phyloP scores from a whole-genome alignment of 2,113 vertebrate species.

The Rhineura floridana region DNA sequence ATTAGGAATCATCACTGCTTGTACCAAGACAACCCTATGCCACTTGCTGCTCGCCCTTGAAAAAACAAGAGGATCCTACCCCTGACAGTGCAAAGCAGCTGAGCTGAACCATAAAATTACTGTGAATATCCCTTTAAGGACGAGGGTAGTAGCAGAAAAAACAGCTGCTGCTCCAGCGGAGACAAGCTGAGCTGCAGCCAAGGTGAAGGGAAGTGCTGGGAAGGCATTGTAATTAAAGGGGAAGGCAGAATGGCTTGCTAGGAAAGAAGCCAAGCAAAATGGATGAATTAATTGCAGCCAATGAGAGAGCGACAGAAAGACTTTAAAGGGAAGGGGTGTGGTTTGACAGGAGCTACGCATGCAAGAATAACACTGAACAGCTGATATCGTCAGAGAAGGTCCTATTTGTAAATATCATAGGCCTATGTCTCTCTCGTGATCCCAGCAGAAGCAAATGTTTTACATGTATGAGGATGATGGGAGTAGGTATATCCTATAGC shows the following conservation, averaged over 20 bases:
- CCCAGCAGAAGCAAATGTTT: not conserved
- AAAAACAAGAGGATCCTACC: not conserved
- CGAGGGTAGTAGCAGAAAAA: slow-evolving; percentile 3
- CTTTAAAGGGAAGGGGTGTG: slow-evolving; percentile 1
- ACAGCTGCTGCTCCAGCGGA: not conserved
- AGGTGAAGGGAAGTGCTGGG: not conserved
- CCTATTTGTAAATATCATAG: not conserved
- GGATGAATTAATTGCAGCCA: not conserved
- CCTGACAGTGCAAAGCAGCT: not conserved
- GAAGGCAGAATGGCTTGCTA: not conserved
- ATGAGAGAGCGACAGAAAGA: not conserved
- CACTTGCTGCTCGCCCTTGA: not conserved
- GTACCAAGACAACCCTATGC: not conserved
- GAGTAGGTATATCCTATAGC: not conserved
- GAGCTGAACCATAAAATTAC: fast-evolving
- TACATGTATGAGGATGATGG: not conserved
- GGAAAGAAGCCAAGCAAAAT: not conserved
- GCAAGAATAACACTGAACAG: not conserved
- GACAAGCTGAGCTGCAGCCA: not conserved
- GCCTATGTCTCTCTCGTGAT: not conserved
- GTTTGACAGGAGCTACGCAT: slow-evolving; percentile 1
- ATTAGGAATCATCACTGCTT: not conserved
- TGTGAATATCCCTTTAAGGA: slow-evolving; percentile 1
- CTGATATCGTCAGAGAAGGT: not conserved
- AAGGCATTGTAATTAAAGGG: not conserved